phyloP scores from a whole-genome alignment of 2,113 vertebrate genomes.

The Psittacus erithacus region DNA sequence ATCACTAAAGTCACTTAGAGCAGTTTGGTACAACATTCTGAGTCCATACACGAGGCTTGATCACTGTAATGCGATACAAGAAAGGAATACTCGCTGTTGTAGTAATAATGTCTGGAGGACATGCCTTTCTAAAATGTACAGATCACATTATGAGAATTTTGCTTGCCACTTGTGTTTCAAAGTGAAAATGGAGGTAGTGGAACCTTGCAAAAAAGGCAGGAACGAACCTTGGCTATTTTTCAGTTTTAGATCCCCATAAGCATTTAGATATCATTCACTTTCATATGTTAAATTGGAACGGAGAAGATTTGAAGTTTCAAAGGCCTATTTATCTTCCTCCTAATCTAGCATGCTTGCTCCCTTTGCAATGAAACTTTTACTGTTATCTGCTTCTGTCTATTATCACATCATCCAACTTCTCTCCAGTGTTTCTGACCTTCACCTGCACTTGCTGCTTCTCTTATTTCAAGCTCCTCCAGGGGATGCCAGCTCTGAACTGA shows the following conservation, averaged over 20 bases:
- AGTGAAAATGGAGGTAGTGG: conserved; percentile 5
- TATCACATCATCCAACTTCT: background rate
- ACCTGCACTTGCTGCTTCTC: background rate
- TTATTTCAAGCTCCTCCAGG: background rate
- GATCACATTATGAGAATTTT: background rate
- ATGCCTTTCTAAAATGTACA: background rate
- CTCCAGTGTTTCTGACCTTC: conserved; percentile 20
- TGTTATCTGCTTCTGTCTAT: conserved; percentile 39
- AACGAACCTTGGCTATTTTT: conserved; percentile 19
- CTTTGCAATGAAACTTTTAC: background rate
- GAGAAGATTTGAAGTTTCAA: conserved; percentile 48
- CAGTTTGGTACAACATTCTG: background rate
- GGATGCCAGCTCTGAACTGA: background rate
- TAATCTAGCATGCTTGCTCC: conserved; percentile 22
- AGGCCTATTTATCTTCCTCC: conserved; percentile 44
- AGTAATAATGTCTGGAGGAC: conserved; percentile 6
- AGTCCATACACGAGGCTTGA: background rate
- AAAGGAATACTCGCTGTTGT: background rate
- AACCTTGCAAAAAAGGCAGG: background rate
- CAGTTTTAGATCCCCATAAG: conserved; percentile 24
- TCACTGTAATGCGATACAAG: background rate
- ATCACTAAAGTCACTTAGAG: conserved; percentile 15
- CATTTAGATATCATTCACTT: conserved; percentile 38
- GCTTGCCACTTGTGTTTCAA: background rate
- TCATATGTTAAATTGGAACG: conserved; percentile 47